Evolutionary conservation across 2,888 invertebrate species (phyloP), one percentile per base, ranked within the genome.

Genomic region (Pheosia tremula): DNA sequence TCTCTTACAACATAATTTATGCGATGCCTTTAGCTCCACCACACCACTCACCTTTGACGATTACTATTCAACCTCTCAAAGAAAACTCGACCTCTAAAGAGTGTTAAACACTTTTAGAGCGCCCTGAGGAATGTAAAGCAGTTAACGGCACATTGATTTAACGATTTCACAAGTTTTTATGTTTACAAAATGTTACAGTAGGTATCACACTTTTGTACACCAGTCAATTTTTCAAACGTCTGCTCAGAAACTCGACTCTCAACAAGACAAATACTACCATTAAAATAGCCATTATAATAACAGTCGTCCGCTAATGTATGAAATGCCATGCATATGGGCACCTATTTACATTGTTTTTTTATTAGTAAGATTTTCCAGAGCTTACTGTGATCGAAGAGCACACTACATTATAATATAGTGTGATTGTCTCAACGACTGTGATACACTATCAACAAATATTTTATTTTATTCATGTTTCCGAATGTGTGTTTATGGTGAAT

Each of bases 31-130:
- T 72, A 67, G 83, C 73, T 80, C 79, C 76, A 79, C 79, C 24
- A 81, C 81, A 78, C 74, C 72, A 79, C 88, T 87, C 85, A 91
- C 93, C 93, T 93, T 93, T 92, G 80, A 90, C 83, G 87, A 88
- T 91, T 91, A 78, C 73, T 83, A 76, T 75, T 80, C 74, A 74
- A 85, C 85, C 74, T 75, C 75, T 81, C 75, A 81, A 84, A 67
- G 66, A 85, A 87, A 87, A 75, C 78, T 71, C 74, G 68, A 76
- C 82, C 83, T 83, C 82, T 65, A 81, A 74, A 82, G 86, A 86
- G 84, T 83, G 84, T 81, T 76, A 81, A 73, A 80, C 72, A 76
- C 76, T 77, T 70, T 79, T 79, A 75, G 77, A 68, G 82, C 84
- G 81, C 83, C 79, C 84, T 81, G 80, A 80, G 81, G 80, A 83